Percentiles rank a stretch among this genome's conserved stretches.
These are phyloP conservation scores for Etheostoma cragini DNA, from an alignment of 2,113 vertebrate genomes.

Conservation along the genomic window DNA sequence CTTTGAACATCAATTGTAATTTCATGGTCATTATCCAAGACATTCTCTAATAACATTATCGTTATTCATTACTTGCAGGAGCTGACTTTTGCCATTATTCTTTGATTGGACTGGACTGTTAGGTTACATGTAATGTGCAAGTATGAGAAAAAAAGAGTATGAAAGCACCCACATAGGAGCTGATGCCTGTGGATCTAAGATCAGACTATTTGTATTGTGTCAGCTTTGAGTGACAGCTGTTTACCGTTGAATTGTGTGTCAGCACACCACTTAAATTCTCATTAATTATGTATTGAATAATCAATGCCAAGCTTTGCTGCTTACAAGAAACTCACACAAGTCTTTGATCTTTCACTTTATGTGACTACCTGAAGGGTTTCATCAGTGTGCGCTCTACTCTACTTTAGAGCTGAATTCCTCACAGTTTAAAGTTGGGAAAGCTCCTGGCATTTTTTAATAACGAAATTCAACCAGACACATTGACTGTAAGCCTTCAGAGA, in stretches of 20 bases:
- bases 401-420: conserved; percentile 50
- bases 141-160: background rate
- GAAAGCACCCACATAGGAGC: background rate
- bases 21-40: background rate
- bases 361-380: background rate
- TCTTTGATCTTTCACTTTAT: conserved; percentile 41
- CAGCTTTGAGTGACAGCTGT: conserved; percentile 39
- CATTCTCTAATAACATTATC: background rate
- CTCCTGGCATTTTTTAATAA: conserved; percentile 9
- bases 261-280: conserved; percentile 57
- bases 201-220: background rate
- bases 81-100: background rate
- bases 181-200: background rate
- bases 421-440: conserved; percentile 13
- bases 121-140: background rate
- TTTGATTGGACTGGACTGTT: no score
- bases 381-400: background rate
- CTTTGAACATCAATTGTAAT: no score
- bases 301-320: conserved; percentile 45
- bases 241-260: conserved; percentile 18
- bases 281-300: conserved; percentile 71
- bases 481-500: background rate
- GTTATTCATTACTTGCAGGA: background rate
- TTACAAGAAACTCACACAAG: conserved; percentile 56
- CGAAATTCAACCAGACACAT: conserved; percentile 1